Base-by-base conservation (phyloP, 35 echinoderm and acorn worm species). In the Strongylocentrotus purpuratus region DNA sequence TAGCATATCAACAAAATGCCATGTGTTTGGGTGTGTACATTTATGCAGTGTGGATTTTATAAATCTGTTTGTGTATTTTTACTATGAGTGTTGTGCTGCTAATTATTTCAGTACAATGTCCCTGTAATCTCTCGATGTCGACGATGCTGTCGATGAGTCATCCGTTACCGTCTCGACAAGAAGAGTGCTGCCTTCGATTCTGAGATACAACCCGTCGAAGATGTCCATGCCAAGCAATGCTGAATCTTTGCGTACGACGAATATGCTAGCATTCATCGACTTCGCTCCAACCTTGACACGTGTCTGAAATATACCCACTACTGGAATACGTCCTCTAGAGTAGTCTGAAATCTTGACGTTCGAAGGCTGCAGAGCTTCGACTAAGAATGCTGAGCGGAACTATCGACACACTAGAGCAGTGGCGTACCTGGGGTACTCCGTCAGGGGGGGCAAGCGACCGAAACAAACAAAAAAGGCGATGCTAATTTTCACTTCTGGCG, bases 161-260 rank as follows among this genome's bases (percentile, higher is more conserved):
- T 15, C 60, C 20, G 4, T 65, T 15, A 46, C 32, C 86, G 15
- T 46, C 32, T 88, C n/a, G 31, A 33, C 32, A n/a, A 0, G 1
- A 46, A 35, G 32, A 15, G 4, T 65, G 17, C 60, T 65, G 60
- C 60, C 12, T 15, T 65, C 60, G 17, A 65, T 86, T 11, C 61
- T 71, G n/a, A n/a, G n/a, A n/a, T n/a, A n/a, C n/a, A n/a, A n/a
- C n/a, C n/a, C n/a, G n/a, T n/a, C n/a, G n/a, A 97, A 95, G 28
- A 97, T 85, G 58, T 97, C 95, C 32, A 96, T 31, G 9, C 97
- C 97, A 12, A 97, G 93, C 6, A 96, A 86, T 33, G 71, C 88
- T 22, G 91, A 93, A 31, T 95, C 96, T 48, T 6, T 46, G 17
- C 60, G 55, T 7, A 95, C 96, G 31, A 97, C 96, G 14, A 15